Conservation (phyloP, 2,113 vertebrate genomes). For the Gracilinanus agilis region DNA sequence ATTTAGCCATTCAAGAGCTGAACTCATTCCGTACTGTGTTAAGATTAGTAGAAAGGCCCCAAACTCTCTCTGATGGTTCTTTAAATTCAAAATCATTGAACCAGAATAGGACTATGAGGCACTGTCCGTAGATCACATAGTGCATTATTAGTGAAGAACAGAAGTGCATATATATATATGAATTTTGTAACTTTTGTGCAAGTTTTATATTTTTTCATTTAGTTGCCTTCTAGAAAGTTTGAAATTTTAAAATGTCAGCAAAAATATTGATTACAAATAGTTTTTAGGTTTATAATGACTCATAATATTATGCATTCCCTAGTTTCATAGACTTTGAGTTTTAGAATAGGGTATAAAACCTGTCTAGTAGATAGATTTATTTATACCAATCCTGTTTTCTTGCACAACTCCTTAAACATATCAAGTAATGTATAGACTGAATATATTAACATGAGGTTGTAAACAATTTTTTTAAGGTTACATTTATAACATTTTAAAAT, state of each 20-base stretch:
- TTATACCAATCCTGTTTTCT: constrained; percentile 60
- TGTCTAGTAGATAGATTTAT: constrained; percentile 70
- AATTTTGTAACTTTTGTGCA: constrained; percentile 60
- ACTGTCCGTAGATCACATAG: constrained; percentile 8
- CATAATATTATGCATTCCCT: constrained; percentile 66
- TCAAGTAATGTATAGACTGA: constrained; percentile 76
- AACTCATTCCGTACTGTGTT: not conserved
- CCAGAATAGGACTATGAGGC: not conserved
- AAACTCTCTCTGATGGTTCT: not conserved
- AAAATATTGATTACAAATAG: constrained; percentile 80
- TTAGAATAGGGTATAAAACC: constrained; percentile 75
- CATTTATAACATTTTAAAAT: constrained; percentile 80
- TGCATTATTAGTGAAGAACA: constrained; percentile 28
- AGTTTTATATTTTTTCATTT: constrained; percentile 70
- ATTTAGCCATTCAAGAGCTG: not conserved
- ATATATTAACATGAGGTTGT: constrained; percentile 83
- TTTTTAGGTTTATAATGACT: constrained; percentile 70
- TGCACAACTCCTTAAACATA: constrained; percentile 72
- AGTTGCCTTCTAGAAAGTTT: constrained; percentile 70
- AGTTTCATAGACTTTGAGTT: constrained; percentile 54
- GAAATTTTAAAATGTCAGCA: constrained; percentile 71
- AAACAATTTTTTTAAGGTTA: constrained; percentile 81
- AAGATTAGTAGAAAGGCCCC: not conserved
- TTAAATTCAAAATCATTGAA: constrained; percentile 34
- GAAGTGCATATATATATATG: constrained; percentile 34